These are phyloP conservation scores for Tinamus guttatus DNA, from an alignment of 2,113 vertebrate genomes.

Conservation along the genomic window DNA sequence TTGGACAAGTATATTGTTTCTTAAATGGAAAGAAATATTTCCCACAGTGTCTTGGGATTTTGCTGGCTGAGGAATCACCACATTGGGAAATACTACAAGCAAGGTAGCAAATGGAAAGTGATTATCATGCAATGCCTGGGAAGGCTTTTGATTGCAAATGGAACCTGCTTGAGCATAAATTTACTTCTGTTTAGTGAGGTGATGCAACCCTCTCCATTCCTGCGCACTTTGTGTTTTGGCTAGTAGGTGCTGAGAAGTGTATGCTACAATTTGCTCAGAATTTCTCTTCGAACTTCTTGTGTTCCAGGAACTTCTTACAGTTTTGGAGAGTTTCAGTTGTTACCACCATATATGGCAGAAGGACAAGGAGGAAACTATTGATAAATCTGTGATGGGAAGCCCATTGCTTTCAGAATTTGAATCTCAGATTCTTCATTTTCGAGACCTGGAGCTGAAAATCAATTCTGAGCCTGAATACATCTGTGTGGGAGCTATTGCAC, in stretches of 20 bases:
- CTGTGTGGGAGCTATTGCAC: conserved; percentile 87
- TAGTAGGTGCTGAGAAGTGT: not conserved
- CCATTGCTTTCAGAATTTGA: conserved; percentile 91
- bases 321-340: conserved; percentile 83
- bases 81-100: not conserved
- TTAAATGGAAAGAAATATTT: not conserved
- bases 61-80: not conserved
- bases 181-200: not conserved
- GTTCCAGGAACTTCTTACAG: conserved; percentile 85
- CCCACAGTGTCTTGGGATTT: not conserved
- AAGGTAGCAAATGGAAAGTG: not conserved
- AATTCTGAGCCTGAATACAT: conserved; percentile 88
- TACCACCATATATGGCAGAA: conserved; percentile 94
- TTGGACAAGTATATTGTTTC: not conserved
- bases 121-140: not conserved
- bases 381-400: conserved; percentile 78
- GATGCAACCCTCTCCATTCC: not conserved
- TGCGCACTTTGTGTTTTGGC: not conserved
- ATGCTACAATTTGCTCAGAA: not conserved
- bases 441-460: conserved; percentile 87
- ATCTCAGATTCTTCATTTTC: conserved; percentile 90
- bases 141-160: not conserved
- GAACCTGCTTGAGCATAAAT: not conserved
- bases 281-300: conserved; percentile 17
- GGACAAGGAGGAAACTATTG: conserved; percentile 87